These are phyloP conservation scores for Orchesella flavescens DNA, from an alignment of 2,888 invertebrate genomes.

Conservation along the genomic window DNA sequence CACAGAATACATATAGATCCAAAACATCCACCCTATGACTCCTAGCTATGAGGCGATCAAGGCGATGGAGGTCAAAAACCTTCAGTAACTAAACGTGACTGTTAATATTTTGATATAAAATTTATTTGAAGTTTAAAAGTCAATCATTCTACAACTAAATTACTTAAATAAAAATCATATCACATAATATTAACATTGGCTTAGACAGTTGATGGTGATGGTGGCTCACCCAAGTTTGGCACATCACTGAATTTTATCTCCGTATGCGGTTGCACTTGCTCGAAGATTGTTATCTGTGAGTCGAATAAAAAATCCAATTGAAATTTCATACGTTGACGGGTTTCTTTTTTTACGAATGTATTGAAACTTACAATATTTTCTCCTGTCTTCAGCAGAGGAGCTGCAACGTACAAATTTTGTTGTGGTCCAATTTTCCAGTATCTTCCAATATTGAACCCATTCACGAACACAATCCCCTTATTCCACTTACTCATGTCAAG, in stretches of 20 bases:
- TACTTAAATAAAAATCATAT: no score
- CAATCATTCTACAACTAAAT: no score
- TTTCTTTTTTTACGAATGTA: neutral
- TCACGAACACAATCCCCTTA: slow-evolving; percentile 85
- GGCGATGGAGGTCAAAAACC: no score
- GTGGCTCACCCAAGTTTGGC: slow-evolving; percentile 64
- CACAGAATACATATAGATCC: no score
- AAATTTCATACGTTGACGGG: no score
- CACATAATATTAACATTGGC: no score
- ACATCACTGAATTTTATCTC: slow-evolving; percentile 66
- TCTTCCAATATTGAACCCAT: slow-evolving; percentile 89
- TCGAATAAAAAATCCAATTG: no score
- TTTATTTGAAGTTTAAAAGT: no score
- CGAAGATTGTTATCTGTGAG: slow-evolving; percentile 72
- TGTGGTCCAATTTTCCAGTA: slow-evolving; percentile 90
- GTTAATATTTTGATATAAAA: no score
- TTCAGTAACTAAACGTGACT: no score
- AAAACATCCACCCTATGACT: no score
- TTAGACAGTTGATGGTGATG: neutral
- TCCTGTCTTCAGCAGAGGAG: slow-evolving; percentile 80
- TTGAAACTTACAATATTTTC: slow-evolving; percentile 76
- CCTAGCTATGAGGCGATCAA: no score
- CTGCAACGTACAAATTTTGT: slow-evolving; percentile 87
- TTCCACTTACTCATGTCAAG: slow-evolving; percentile 84
- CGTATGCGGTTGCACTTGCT: slow-evolving; percentile 66